phyloP scores from a whole-genome alignment of 2,113 vertebrate species.

The Pyrgilauda ruficollis region DNA sequence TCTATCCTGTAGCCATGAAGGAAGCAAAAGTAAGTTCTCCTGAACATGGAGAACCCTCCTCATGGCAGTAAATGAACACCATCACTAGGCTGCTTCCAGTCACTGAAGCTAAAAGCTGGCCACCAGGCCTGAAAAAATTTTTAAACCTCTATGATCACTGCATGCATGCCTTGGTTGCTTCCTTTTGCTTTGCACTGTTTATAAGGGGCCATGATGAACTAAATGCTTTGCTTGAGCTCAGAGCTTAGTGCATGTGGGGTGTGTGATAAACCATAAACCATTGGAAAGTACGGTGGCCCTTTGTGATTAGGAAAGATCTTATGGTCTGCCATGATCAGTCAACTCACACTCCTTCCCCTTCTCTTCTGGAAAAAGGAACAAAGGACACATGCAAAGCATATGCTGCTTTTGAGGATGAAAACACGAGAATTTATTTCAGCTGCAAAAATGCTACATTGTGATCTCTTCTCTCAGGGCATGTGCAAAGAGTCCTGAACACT shows the following conservation, averaged over 20 bases:
- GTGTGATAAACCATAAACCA: background rate
- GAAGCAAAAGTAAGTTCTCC: background rate
- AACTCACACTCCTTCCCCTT: background rate
- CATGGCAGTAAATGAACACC: background rate
- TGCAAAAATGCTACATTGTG: background rate
- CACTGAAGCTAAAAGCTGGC: background rate
- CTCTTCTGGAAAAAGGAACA: background rate
- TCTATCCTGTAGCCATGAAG: background rate
- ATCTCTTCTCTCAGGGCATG: background rate
- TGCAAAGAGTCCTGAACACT: background rate
- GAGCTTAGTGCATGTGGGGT: background rate
- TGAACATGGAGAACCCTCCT: background rate
- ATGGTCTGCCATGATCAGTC: background rate
- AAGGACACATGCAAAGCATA: background rate
- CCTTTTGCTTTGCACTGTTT: background rate
- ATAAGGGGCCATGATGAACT: background rate
- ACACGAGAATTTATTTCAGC: background rate
- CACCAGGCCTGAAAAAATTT: background rate
- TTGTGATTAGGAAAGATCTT: background rate
- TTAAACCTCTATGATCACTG: background rate
- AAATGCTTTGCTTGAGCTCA: background rate
- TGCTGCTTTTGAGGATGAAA: background rate
- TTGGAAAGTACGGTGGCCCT: rapidly evolving
- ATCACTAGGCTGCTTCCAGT: background rate
- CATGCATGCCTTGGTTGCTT: rapidly evolving